Conservation (phyloP, 2,113 vertebrate genomes). For the Semicossyphus pulcher region DNA sequence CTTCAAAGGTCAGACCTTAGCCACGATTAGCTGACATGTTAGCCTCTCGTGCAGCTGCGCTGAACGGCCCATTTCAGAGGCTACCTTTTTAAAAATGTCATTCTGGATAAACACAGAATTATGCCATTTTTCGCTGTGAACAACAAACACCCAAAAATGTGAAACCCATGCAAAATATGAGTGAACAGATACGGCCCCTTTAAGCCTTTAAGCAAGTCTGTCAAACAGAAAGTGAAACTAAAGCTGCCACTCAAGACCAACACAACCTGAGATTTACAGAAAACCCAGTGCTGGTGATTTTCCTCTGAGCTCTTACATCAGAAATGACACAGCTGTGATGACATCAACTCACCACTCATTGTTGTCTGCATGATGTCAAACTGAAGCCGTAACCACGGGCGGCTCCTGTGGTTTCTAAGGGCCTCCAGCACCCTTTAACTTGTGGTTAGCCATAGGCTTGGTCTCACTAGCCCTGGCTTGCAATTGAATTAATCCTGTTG, state of each 20-base stretch:
- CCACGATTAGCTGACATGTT: no score
- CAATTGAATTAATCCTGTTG: slow-evolving; percentile 4
- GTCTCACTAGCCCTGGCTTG: background rate
- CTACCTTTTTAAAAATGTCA: no score
- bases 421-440: background rate
- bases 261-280: background rate
- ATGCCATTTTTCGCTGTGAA: no score
- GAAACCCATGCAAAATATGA: no score
- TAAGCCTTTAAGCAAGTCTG: no score
- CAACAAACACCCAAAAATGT: no score
- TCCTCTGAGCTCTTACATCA: slow-evolving; percentile 6
- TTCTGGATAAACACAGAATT: no score
- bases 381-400: slow-evolving; percentile 1
- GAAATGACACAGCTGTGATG: slow-evolving; percentile 13
- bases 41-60: no score
- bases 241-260: background rate
- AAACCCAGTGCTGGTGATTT: slow-evolving; percentile 25
- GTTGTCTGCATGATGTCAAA: slow-evolving; percentile 2
- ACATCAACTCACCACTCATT: slow-evolving; percentile 21
- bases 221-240: slow-evolving; percentile 44
- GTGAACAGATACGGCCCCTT: no score
- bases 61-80: no score
- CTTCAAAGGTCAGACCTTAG: no score
- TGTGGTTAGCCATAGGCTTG: slow-evolving; percentile 12
- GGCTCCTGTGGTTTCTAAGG: slow-evolving; percentile 11